phyloP scores from a whole-genome alignment of 2,113 vertebrate species.

The Myotis davidii region DNA sequence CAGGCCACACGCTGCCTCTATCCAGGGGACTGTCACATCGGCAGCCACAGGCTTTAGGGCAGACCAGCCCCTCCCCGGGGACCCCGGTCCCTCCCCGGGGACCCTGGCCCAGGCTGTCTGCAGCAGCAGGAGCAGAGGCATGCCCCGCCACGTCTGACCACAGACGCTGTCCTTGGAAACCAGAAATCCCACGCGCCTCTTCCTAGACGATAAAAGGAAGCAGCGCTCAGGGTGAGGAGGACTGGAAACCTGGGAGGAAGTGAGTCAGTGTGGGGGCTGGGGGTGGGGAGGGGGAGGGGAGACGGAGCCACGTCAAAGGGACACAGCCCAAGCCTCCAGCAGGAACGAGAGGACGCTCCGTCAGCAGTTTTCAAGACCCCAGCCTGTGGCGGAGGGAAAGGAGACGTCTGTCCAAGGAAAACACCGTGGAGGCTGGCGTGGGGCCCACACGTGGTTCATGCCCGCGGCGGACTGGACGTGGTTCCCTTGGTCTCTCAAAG shows the following conservation, averaged over 20 bases:
- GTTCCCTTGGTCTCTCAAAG: background rate
- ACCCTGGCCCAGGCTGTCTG: background rate
- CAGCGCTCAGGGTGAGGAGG: background rate
- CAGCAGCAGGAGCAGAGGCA: background rate
- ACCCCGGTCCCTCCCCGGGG: background rate
- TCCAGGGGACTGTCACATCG: background rate
- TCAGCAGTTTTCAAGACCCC: conserved; percentile 66
- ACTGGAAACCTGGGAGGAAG: background rate
- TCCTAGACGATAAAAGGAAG: background rate
- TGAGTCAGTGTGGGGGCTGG: conserved; percentile 24
- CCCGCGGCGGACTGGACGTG: conserved; percentile 28
- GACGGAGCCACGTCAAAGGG: conserved; percentile 33
- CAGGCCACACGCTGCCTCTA: background rate
- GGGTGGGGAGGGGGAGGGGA: background rate
- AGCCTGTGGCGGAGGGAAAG: conserved; percentile 50
- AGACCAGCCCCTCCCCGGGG: background rate
- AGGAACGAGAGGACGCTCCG: background rate
- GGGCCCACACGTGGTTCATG: conserved; percentile 45
- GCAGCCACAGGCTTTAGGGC: background rate
- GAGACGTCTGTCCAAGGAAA: conserved; percentile 70
- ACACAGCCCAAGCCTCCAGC: conserved; percentile 64
- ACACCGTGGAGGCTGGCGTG: background rate
- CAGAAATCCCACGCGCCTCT: background rate
- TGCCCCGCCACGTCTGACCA: background rate
- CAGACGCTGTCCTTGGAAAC: background rate